These are phyloP conservation scores for Microtus obscurus DNA, from an alignment of 2,797 vertebrate species.

Conservation along the genomic window DNA sequence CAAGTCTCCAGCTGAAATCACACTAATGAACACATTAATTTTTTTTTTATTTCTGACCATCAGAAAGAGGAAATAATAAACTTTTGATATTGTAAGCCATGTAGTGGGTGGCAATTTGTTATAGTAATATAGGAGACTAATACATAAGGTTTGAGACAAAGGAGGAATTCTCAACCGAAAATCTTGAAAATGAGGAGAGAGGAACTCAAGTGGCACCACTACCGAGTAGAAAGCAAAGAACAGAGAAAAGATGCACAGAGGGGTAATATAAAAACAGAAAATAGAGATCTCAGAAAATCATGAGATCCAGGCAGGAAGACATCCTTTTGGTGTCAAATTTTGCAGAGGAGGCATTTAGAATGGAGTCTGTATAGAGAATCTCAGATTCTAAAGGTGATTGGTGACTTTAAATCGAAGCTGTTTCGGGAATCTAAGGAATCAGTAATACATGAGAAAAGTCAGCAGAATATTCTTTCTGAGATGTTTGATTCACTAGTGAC, in stretches of 20 bases:
- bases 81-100: background rate
- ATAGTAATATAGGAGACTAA: background rate
- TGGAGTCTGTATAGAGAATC: background rate
- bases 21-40: background rate
- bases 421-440: slow-evolving; percentile 33
- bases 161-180: background rate
- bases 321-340: background rate
- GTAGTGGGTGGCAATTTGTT: background rate
- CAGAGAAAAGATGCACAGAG: background rate
- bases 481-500: background rate
- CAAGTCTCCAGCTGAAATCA: background rate
- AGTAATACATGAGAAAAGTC: background rate
- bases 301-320: background rate
- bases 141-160: background rate
- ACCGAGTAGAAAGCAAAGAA: background rate
- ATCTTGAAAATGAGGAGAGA: background rate
- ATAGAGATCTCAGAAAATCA: background rate
- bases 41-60: background rate
- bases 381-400: slow-evolving; percentile 10
- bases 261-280: background rate
- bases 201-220: background rate
- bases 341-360: slow-evolving; percentile 1
- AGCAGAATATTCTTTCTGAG: slow-evolving; percentile 16
- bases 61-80: background rate
- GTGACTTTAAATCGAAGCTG: background rate